Evolutionary conservation across 2,888 invertebrate species (phyloP), one percentile per base, ranked within the genome.

Genomic region (Entomobrya proxima): DNA sequence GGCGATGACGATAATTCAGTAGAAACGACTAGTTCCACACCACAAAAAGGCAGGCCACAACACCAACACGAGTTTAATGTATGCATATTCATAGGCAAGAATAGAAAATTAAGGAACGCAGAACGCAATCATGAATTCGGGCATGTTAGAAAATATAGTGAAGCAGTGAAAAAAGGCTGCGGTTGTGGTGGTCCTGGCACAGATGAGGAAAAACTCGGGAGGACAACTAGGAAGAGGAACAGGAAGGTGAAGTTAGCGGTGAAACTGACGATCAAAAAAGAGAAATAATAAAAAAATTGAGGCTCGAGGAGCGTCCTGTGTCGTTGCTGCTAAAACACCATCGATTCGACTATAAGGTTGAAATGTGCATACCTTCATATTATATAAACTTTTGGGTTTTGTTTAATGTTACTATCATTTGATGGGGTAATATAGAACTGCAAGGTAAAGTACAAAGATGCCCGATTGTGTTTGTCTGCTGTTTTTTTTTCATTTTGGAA

Each of bases 201-300:
- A 18, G 21, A 52, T 18, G 21, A 52, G 21, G 18, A 58, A 27
- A 24, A 58, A 11, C 24, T 24, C 9, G 58, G 58, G 58, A 27
- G 30, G 58, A 78, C 2, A 5, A 35, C 32, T 40, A n/a, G 24
- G 52, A 77, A 58, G 58, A 9, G 58, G 61, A 67, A 18, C 15
- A 52, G 32, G 52, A 67, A 35, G 79, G 50, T 79, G 75, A 75
- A 30, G 75, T n/a, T n/a, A n/a, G 52, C 15, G 78, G 44, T 79
- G 30, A 32, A 27, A 32, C 30, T 78, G 77, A 64, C 64, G 77
- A 5, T n/a, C n/a, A 27, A 72, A 47, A 72, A 72, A 47, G 27
- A 27, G 47, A 44, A 35, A 78, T 30, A 72, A 47, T 44, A 40
- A 67, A 67, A 67, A 40, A 27, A 40, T 40, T 21, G 58, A 58